Conservation (phyloP, 2,888 invertebrate species). For the Parnassius orleans region DNA sequence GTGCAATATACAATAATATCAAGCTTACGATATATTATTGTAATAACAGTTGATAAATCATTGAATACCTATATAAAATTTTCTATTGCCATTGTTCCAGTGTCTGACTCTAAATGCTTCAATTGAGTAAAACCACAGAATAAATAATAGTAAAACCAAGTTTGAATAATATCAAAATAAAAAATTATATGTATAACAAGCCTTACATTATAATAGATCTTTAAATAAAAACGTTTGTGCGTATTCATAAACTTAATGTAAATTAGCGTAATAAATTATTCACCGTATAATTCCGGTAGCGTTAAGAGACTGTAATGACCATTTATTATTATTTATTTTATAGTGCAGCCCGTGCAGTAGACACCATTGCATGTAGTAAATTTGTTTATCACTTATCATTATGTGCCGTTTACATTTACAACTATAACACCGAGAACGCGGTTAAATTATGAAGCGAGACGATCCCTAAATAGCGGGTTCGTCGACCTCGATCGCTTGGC, state of each 20-base stretch:
- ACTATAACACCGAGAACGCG: conserved; percentile 3
- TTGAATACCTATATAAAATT: too few species aligned
- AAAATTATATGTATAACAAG: conserved; percentile 6
- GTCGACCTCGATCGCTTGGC: conserved; percentile 56
- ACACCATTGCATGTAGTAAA: conserved; percentile 7
- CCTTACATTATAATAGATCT: conserved; percentile 10
- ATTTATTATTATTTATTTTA: conserved; percentile 12
- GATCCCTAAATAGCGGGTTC: conserved; percentile 62
- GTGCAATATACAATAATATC: too few species aligned
- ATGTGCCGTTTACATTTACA: not conserved
- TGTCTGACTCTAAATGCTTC: too few species aligned
- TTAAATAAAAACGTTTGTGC: conserved; percentile 8
- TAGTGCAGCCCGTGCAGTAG: conserved; percentile 12
- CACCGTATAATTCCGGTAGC: conserved; percentile 13
- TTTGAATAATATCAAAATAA: not conserved
- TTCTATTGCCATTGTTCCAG: too few species aligned
- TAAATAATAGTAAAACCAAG: not conserved
- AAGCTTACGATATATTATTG: too few species aligned
- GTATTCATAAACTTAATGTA: conserved; percentile 12
- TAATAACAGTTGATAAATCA: too few species aligned
- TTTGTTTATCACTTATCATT: conserved; percentile 23
- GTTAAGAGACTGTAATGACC: conserved; percentile 6
- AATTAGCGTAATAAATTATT: conserved; percentile 19
- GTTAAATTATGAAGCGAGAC: conserved; percentile 29
- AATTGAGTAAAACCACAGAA: too few species aligned